A percentile compares a stretch with the other conserved stretches of the same genome.
Conservation (phyloP, 2,797 vertebrate species). For the Hapalemur alaotrensis region DNA sequence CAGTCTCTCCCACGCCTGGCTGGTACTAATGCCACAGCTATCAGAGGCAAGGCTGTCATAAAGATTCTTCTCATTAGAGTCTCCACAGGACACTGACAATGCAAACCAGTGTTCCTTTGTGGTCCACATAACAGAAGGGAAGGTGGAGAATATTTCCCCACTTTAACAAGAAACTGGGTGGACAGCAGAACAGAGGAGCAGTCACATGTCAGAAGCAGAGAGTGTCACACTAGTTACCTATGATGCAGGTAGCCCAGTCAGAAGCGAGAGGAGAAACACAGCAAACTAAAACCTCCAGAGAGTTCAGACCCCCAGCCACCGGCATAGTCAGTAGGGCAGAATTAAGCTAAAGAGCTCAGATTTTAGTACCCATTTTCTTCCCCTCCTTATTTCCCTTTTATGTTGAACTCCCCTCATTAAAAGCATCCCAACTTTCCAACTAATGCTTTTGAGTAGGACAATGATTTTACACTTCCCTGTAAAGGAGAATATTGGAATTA, state of each 20-base stretch:
- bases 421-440: conserved; percentile 56
- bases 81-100: neutral
- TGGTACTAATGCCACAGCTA: neutral
- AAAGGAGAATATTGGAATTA: conserved; percentile 68
- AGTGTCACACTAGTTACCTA: neutral
- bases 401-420: conserved; percentile 64
- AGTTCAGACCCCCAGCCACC: neutral
- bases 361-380: neutral
- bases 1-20: neutral
- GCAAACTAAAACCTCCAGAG: neutral
- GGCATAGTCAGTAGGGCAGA: neutral
- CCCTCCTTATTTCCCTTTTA: conserved; percentile 1
- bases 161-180: conserved; percentile 17
- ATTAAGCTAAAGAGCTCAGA: neutral
- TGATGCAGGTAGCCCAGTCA: neutral
- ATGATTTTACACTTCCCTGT: conserved; percentile 30
- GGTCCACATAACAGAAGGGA: neutral
- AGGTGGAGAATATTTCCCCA: neutral
- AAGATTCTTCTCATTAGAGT: conserved; percentile 6
- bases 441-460: conserved; percentile 35
- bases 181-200: conserved; percentile 3
- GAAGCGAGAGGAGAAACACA: neutral
- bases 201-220: neutral
- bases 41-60: neutral
- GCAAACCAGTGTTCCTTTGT: neutral